Conservation (phyloP, 2,888 invertebrate genomes). For the Cerastoderma edule region DNA sequence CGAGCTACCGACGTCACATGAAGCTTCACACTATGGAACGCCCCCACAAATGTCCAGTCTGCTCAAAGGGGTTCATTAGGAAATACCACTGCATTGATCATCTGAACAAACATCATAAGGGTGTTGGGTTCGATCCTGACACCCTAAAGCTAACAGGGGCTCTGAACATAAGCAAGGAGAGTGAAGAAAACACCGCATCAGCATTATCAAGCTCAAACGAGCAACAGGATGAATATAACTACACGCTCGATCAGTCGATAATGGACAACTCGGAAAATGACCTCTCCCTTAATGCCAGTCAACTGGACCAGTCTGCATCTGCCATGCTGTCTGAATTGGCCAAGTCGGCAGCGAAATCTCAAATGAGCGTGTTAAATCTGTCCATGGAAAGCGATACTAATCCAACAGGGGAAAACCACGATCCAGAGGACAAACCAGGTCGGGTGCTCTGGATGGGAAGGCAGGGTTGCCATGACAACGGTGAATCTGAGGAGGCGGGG, state of each 20-base stretch:
- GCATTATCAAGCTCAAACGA: constrained; percentile 36
- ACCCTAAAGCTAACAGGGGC: constrained; percentile 37
- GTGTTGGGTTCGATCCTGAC: constrained; percentile 51
- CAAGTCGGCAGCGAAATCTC: constrained; percentile 41
- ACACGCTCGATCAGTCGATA: constrained; percentile 55
- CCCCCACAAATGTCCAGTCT: constrained; percentile 59
- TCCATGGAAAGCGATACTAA: background rate
- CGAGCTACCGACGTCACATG: constrained; percentile 61
- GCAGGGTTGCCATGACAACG: constrained; percentile 6
- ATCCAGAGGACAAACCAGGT: constrained; percentile 6
- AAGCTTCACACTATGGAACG: constrained; percentile 58
- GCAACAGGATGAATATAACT: constrained; percentile 54
- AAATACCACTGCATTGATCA: constrained; percentile 63
- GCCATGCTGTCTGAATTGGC: constrained; percentile 59
- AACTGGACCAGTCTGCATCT: constrained; percentile 57
- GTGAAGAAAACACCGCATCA: constrained; percentile 11
- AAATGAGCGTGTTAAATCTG: constrained; percentile 3
- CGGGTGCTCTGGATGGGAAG: background rate
- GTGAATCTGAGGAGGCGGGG: constrained; percentile 4
- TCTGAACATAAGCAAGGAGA: constrained; percentile 9
- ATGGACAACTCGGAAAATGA: constrained; percentile 39
- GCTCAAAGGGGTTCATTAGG: constrained; percentile 56
- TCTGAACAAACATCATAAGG: constrained; percentile 58
- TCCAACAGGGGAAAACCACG: constrained; percentile 5
- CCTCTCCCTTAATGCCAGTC: constrained; percentile 38